Percentiles rank a stretch among this genome's conserved stretches.
These are phyloP conservation scores for Dasyornis broadbenti DNA, from an alignment of 2,113 vertebrate species.

Conservation along the genomic window DNA sequence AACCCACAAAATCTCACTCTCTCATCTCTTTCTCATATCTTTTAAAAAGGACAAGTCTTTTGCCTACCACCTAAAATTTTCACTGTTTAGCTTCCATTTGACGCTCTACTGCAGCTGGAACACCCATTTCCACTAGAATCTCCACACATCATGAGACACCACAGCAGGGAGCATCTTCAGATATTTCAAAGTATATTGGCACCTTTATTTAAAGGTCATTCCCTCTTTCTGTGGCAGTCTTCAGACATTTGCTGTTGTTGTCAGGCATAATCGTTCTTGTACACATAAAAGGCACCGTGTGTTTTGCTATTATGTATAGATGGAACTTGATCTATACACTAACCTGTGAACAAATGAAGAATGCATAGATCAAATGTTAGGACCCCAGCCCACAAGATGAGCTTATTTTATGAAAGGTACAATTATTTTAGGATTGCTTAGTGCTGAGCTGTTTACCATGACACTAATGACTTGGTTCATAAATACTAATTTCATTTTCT, in stretches of 20 bases:
- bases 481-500: background rate
- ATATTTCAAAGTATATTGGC: background rate
- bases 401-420: background rate
- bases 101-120: background rate
- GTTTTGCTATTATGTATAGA: background rate
- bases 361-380: background rate
- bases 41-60: background rate
- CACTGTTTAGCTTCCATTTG: background rate
- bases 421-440: background rate
- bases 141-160: background rate
- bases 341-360: background rate
- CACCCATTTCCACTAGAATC: background rate
- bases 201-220: constrained; percentile 8
- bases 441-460: background rate
- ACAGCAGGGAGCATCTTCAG: background rate
- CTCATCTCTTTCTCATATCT: background rate
- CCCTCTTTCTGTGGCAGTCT: background rate
- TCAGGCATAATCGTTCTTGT: background rate
- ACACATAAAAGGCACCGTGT: background rate
- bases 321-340: background rate
- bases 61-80: background rate
- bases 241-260: background rate
- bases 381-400: background rate
- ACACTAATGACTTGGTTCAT: background rate
- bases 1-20: background rate